Evolutionary conservation across 2,888 invertebrate species (phyloP).

Genomic region (Pandemis cinnamomeana): DNA sequence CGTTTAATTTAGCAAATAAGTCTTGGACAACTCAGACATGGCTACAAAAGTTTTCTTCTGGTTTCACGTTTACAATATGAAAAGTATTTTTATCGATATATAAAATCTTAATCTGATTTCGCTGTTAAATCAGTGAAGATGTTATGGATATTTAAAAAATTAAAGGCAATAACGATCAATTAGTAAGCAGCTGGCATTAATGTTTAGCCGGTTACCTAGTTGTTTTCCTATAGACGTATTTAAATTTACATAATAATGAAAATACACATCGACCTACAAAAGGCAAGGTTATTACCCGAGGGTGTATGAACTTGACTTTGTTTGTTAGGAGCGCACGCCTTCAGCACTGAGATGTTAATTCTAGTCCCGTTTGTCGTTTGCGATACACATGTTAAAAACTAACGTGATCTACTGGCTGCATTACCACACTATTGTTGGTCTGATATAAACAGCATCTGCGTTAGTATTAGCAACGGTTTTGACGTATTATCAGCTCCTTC

Average conservation of each 20-base stretch:
- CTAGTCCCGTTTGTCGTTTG: slow-evolving; percentile 44
- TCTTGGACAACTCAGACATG: background rate
- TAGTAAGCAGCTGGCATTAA: background rate
- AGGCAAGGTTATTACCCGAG: slow-evolving; percentile 20
- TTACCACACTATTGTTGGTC: slow-evolving; percentile 25
- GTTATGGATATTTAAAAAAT: no score
- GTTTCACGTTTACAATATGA: no score
- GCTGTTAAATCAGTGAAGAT: no score
- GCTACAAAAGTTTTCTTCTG: background rate
- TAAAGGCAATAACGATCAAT: no score
- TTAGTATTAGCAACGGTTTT: slow-evolving; percentile 16
- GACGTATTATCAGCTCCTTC: slow-evolving; percentile 9
- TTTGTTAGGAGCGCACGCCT: slow-evolving; percentile 39
- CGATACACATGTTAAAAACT: slow-evolving; percentile 32
- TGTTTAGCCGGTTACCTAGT: background rate
- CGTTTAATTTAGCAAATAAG: background rate
- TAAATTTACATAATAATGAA: slow-evolving; percentile 22
- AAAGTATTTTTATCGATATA: no score
- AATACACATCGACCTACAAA: slow-evolving; percentile 27
- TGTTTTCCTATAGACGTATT: background rate
- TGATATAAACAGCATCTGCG: slow-evolving; percentile 14
- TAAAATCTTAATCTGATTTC: no score
- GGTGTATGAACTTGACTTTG: slow-evolving; percentile 45
- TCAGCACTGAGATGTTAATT: slow-evolving; percentile 44
- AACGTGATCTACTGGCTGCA: slow-evolving; percentile 16